Evolutionary conservation across 2,888 invertebrate species (phyloP).

Genomic region (Seira sanloemensis): DNA sequence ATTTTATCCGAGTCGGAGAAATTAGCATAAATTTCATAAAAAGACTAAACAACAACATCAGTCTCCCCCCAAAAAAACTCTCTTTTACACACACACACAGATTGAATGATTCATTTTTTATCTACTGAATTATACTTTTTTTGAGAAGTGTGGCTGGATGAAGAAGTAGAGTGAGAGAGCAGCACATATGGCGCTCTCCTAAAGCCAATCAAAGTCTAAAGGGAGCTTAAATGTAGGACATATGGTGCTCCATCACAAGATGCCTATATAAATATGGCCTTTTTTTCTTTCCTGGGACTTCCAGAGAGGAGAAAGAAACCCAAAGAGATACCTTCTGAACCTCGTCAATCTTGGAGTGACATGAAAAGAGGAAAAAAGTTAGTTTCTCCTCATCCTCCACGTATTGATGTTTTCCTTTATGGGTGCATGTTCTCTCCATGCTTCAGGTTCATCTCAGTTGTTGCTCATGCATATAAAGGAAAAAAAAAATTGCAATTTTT

Average conservation of each 20-base stretch:
- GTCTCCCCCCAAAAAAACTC: neutral
- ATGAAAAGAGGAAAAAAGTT: conserved; percentile 26
- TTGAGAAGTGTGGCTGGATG: neutral
- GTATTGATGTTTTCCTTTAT: neutral
- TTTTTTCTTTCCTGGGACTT: neutral
- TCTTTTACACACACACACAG: neutral
- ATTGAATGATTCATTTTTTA: conserved; percentile 10
- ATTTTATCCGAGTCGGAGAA: neutral
- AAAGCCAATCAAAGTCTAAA: neutral
- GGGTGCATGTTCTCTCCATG: conserved; percentile 12
- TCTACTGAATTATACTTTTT: conserved; percentile 8
- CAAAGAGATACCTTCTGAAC: conserved; percentile 4
- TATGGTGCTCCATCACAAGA: neutral
- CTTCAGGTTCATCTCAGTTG: neutral
- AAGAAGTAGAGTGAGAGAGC: neutral
- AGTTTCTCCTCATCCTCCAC: conserved; percentile 19
- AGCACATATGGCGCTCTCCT: neutral
- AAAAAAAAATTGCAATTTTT: neutral
- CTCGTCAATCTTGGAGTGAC: conserved; percentile 16
- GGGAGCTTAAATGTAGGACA: neutral
- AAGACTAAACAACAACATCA: neutral
- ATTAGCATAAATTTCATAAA: conserved; percentile 49
- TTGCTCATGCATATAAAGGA: neutral
- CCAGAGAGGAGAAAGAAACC: neutral
- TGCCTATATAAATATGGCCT: neutral